Evolutionary conservation across 35 echinoderm and acorn worm genomes (phyloP).

Genomic region (Ophiothrix spiculata): DNA sequence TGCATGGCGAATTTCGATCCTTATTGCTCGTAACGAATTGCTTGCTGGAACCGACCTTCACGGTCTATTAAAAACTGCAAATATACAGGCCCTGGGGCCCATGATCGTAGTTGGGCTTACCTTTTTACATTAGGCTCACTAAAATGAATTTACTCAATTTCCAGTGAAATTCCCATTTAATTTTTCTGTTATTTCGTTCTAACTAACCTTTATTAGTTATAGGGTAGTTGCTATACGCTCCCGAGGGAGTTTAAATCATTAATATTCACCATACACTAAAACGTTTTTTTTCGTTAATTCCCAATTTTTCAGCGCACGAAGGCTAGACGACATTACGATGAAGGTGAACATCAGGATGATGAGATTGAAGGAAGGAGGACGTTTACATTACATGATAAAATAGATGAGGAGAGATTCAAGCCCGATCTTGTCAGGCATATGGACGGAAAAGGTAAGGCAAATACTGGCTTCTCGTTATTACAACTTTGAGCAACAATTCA

Average conservation of each 20-base stretch:
- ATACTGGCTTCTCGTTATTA: not conserved
- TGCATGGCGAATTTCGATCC: no score
- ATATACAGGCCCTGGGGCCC: no score
- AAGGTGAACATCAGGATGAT: conserved; percentile 95
- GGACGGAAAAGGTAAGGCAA: conserved; percentile 71
- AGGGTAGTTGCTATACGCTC: not conserved
- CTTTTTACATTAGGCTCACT: not conserved
- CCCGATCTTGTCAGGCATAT: conserved; percentile 66
- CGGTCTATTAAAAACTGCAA: no score
- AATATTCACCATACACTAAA: no score
- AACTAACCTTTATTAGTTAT: not conserved
- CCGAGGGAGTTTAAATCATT: no score
- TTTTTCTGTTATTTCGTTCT: not conserved
- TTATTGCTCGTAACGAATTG: no score
- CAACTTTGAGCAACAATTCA: no score
- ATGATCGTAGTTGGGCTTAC: no score
- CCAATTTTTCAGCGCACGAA: conserved; percentile 66
- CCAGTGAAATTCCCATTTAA: not conserved
- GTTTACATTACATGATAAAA: conserved; percentile 81
- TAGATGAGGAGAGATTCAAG: conserved; percentile 60
- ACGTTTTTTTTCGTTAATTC: not conserved
- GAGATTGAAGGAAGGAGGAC: conserved; percentile 94
- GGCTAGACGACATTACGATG: conserved; percentile 83
- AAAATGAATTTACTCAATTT: not conserved
- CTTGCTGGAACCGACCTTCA: no score